Percentiles rank a stretch among this genome's conserved stretches.
Evolutionary conservation across 2,888 invertebrate species (phyloP).

Genomic region (Clistopyga incitator): DNA sequence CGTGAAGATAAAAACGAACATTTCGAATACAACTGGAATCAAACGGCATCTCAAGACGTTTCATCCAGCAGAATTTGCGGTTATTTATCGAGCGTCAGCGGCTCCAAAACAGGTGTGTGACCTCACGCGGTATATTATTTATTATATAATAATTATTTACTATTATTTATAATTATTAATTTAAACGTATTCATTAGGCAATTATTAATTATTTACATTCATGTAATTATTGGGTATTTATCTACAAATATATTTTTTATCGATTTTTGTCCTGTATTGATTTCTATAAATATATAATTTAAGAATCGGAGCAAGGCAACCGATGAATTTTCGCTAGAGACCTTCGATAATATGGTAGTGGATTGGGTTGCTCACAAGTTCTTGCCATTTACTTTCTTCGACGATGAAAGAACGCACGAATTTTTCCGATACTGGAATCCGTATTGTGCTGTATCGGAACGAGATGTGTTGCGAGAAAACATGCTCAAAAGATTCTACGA

Average conservation of each 20-base stretch:
- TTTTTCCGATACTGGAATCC: constrained; percentile 40
- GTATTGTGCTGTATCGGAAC: constrained; percentile 37
- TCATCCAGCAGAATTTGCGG: constrained; percentile 17
- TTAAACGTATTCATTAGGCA: no score
- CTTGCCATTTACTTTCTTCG: constrained; percentile 45
- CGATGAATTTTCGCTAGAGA: constrained; percentile 29
- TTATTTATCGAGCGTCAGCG: constrained; percentile 1
- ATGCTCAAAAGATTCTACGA: constrained; percentile 19
- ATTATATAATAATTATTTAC: no score
- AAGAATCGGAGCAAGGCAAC: constrained; percentile 6
- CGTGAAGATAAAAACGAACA: constrained; percentile 43
- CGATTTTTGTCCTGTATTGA: constrained; percentile 28
- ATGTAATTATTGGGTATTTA: neutral
- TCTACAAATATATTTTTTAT: constrained; percentile 1
- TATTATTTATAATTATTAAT: no score
- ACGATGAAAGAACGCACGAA: constrained; percentile 44
- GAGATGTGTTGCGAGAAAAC: constrained; percentile 35
- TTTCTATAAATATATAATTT: constrained; percentile 14
- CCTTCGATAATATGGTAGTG: constrained; percentile 24
- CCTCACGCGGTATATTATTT: no score
- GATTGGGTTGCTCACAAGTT: constrained; percentile 50
- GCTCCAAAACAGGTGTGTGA: constrained; percentile 9
- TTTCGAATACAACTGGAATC: constrained; percentile 46
- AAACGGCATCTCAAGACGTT: constrained; percentile 34
- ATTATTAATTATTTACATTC: no score